A percentile compares a stretch with the other conserved stretches of the same genome.
Evolutionary conservation across 1,140 invertebrate species (phyloP).

Genomic region (Saccostrea echinata): DNA sequence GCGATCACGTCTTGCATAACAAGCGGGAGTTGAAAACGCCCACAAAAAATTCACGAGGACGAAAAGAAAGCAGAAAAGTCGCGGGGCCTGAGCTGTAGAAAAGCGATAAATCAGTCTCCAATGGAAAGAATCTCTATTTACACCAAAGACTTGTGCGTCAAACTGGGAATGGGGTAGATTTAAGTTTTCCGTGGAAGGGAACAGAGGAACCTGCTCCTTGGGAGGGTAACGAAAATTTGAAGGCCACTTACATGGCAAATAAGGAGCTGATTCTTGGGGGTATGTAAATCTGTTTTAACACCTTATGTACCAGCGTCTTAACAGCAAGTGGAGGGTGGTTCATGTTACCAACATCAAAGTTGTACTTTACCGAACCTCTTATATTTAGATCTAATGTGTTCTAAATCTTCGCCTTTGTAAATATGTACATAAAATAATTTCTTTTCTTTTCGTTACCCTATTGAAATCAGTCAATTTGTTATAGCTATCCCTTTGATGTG

Average conservation of each 20-base stretch:
- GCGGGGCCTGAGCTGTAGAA: not conserved
- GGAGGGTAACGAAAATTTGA: not conserved
- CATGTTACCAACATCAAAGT: conserved; percentile 1
- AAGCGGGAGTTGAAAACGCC: not conserved
- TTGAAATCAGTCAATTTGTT: not conserved
- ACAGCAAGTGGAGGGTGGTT: not conserved
- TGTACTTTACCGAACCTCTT: not conserved
- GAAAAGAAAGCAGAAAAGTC: not conserved
- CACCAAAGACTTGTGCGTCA: not conserved
- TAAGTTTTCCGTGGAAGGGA: not conserved
- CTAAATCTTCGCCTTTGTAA: not conserved
- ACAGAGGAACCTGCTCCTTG: not conserved
- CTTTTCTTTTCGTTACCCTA: not conserved
- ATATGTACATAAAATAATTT: not conserved
- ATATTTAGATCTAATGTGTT: not conserved
- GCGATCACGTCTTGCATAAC: not conserved
- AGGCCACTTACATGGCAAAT: not conserved
- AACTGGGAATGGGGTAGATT: not conserved
- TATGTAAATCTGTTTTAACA: not conserved
- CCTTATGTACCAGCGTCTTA: not conserved
- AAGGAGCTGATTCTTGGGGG: not conserved
- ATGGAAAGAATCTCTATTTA: not conserved
- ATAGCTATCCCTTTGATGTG: too few species aligned
- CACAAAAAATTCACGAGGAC: not conserved
- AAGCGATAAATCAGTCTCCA: not conserved